Percentiles rank a stretch among this genome's conserved stretches.
Conservation (phyloP, 1,140 invertebrate genomes). For the Luehdorfia chinensis region DNA sequence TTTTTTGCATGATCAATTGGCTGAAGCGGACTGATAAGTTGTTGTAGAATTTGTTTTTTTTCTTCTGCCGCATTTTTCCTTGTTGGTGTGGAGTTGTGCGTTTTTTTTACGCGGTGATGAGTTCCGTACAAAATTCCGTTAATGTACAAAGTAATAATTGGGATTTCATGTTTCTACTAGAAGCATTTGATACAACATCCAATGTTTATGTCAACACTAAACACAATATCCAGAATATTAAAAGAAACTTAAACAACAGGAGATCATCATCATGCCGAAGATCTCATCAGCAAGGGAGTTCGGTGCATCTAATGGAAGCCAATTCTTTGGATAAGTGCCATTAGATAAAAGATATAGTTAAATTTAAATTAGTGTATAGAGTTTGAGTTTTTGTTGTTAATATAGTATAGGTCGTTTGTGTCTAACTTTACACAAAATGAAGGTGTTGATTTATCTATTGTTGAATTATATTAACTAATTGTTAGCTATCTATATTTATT, state of each 20-base stretch:
- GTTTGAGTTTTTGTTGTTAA: constrained; percentile 27
- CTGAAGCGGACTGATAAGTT: constrained; percentile 78
- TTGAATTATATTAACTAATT: no score
- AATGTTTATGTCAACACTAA: constrained; percentile 46
- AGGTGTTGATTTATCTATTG: no score
- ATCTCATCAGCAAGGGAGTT: constrained; percentile 21
- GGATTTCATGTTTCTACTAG: constrained; percentile 27
- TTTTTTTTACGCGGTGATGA: constrained; percentile 83
- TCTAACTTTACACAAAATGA: no score
- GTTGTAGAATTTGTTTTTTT: constrained; percentile 86
- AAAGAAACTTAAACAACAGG: constrained; percentile 28
- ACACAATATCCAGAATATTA: constrained; percentile 32
- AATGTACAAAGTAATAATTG: no score
- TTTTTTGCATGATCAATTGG: constrained; percentile 76
- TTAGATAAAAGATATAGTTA: constrained; percentile 22
- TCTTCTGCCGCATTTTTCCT: constrained; percentile 84
- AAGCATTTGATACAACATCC: constrained; percentile 42
- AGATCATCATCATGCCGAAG: constrained; percentile 48
- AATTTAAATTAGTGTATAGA: constrained; percentile 33
- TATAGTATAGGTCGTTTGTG: constrained; percentile 12
- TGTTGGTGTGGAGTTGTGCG: constrained; percentile 84
- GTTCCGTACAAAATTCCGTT: constrained; percentile 71
- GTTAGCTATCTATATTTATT: neutral
- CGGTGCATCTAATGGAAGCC: constrained; percentile 64
- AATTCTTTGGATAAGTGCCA: constrained; percentile 61